These are phyloP conservation scores for Holothuria leucospilota DNA, from an alignment of 53 echinoderm and acorn worm species.

Conservation along the genomic window DNA sequence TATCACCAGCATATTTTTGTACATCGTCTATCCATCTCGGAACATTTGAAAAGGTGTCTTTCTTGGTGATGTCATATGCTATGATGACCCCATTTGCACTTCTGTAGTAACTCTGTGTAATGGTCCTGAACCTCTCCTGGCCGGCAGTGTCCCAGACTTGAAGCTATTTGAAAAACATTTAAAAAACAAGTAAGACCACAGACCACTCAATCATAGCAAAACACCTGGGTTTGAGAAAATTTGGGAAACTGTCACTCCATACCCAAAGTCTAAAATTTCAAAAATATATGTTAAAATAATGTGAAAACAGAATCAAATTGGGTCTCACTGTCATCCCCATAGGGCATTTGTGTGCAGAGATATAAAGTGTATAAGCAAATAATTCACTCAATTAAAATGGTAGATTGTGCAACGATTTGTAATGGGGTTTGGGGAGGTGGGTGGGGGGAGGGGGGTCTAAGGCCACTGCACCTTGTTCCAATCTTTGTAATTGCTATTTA, in stretches of 20 bases:
- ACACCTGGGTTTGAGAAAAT: not conserved
- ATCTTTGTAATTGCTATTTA: too few relatives aligned
- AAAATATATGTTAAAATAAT: not conserved
- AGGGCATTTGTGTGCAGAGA: too few relatives aligned
- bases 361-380: too few relatives aligned
- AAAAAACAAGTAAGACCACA: not conserved
- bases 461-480: too few relatives aligned
- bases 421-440: too few relatives aligned
- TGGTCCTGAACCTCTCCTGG: slow-evolving; percentile 94
- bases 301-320: not conserved
- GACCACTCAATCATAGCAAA: not conserved
- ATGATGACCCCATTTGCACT: slow-evolving; percentile 98
- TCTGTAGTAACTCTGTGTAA: slow-evolving; percentile 98
- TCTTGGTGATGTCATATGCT: slow-evolving; percentile 98
- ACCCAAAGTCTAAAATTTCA: not conserved
- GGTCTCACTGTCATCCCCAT: too few relatives aligned
- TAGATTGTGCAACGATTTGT: too few relatives aligned
- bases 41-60: slow-evolving; percentile 94
- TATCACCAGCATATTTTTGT: slow-evolving; percentile 93
- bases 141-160: slow-evolving; percentile 99
- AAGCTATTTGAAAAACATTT: slow-evolving; percentile 62
- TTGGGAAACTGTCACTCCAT: too few relatives aligned
- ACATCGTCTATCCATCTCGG: slow-evolving; percentile 99
- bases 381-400: too few relatives aligned
- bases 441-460: too few relatives aligned